Evolutionary conservation across 2,797 vertebrate species (phyloP).

Genomic region (Toxotes lorentzi): DNA sequence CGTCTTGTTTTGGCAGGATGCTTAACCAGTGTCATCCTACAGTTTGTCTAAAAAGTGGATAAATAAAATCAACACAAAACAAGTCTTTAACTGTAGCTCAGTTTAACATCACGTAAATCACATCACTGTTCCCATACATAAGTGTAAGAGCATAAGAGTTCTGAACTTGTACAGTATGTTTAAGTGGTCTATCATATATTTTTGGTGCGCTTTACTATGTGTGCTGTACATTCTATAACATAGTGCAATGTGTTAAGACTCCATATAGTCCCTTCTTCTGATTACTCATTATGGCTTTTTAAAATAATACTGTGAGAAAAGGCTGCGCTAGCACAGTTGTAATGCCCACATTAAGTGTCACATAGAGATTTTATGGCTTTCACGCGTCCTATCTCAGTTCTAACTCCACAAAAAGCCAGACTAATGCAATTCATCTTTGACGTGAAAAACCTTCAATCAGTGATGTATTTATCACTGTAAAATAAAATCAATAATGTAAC

Average conservation of each 20-base stretch:
- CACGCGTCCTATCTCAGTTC: slow-evolving; percentile 59
- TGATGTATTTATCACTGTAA: slow-evolving; percentile 87
- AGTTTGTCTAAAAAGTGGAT: slow-evolving; percentile 35
- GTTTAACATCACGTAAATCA: slow-evolving; percentile 15
- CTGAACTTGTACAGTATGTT: slow-evolving; percentile 5
- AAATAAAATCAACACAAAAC: slow-evolving; percentile 31
- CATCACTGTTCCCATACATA: not conserved
- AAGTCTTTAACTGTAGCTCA: not conserved
- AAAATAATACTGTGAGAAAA: slow-evolving; percentile 67
- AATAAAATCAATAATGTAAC: slow-evolving; percentile 88
- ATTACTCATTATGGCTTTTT: slow-evolving; percentile 71
- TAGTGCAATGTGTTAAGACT: slow-evolving; percentile 39
- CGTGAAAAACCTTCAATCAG: slow-evolving; percentile 85
- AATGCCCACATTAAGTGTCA: slow-evolving; percentile 69
- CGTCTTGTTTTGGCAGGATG: slow-evolving; percentile 59
- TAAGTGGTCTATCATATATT: slow-evolving; percentile 3
- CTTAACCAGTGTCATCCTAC: slow-evolving; percentile 46
- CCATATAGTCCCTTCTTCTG: slow-evolving; percentile 47
- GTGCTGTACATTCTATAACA: not conserved
- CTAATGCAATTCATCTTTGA: slow-evolving; percentile 81
- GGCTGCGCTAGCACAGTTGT: slow-evolving; percentile 56
- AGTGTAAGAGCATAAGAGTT: too few species aligned
- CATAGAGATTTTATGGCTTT: slow-evolving; percentile 76
- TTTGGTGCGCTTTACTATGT: slow-evolving; percentile 19
- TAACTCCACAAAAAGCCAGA: slow-evolving; percentile 70